phyloP scores from a whole-genome alignment of 1,140 invertebrate species.

The Lethrus apterus region DNA sequence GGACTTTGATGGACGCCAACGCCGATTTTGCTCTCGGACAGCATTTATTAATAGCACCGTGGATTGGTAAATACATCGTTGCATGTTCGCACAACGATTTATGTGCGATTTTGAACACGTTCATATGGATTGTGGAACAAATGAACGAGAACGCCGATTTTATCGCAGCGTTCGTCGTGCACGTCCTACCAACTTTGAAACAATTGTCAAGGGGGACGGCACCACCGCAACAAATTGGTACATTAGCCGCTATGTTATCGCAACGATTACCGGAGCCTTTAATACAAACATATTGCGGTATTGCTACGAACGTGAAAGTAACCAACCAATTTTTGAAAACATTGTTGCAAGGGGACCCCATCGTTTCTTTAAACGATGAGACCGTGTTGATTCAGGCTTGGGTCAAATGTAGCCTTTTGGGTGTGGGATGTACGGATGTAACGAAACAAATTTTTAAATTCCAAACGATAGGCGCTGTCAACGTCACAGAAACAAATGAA shows the following conservation, averaged over 20 bases:
- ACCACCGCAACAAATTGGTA: slow-evolving; percentile 23
- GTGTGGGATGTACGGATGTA: not conserved
- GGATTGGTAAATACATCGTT: slow-evolving; percentile 31
- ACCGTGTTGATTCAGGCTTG: slow-evolving; percentile 3
- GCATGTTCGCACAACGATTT: slow-evolving; percentile 30
- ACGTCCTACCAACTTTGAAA: slow-evolving; percentile 29
- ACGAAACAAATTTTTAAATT: slow-evolving; percentile 4
- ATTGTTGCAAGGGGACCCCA: not conserved
- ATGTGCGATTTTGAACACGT: slow-evolving; percentile 21
- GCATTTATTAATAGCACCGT: slow-evolving; percentile 27
- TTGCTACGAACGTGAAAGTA: not conserved
- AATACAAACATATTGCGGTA: slow-evolving; percentile 1
- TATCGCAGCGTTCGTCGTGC: slow-evolving; percentile 24
- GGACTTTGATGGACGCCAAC: slow-evolving; percentile 22
- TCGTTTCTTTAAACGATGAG: not conserved
- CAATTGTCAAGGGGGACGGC: slow-evolving; percentile 18
- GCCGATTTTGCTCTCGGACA: slow-evolving; percentile 30
- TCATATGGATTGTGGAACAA: slow-evolving; percentile 23
- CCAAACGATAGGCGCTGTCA: not conserved
- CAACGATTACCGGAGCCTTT: slow-evolving; percentile 15
- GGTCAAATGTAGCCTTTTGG: slow-evolving; percentile 1
- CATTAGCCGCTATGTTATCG: slow-evolving; percentile 27
- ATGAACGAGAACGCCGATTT: slow-evolving; percentile 24
- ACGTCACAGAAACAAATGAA: slow-evolving; percentile 2
- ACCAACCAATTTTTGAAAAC: slow-evolving; percentile 9